Percentiles rank a stretch among this genome's conserved stretches.
phyloP scores from a whole-genome alignment of 2,888 invertebrate genomes.

The Pristionchus exspectatus region DNA sequence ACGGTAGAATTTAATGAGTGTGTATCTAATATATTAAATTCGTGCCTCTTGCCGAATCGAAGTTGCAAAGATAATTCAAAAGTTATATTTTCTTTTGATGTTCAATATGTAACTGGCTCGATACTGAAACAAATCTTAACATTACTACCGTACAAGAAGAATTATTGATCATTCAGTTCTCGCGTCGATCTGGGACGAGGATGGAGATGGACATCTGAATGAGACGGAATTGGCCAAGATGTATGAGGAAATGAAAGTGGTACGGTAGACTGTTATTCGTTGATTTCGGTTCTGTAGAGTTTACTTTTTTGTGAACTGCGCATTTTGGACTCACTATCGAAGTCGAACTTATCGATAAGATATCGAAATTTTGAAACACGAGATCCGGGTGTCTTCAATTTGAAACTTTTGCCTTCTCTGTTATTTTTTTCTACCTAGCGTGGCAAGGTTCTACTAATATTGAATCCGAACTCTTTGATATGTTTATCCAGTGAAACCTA shows the following conservation, averaged over 20 bases:
- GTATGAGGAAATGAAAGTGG: conserved; percentile 67
- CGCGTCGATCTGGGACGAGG: conserved; percentile 71
- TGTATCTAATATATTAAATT: background rate
- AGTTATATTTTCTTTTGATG: too few species aligned
- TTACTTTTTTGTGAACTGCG: too few species aligned
- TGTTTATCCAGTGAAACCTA: background rate
- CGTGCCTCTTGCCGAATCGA: background rate
- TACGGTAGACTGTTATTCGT: conserved; percentile 49
- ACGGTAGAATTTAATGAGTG: background rate
- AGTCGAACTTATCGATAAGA: background rate
- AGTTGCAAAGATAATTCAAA: background rate
- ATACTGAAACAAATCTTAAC: too few species aligned
- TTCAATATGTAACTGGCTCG: too few species aligned
- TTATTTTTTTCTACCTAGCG: too few species aligned
- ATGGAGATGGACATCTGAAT: conserved; percentile 66
- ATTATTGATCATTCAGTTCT: conserved; percentile 63
- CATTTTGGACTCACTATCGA: too few species aligned
- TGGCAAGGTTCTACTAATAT: too few species aligned
- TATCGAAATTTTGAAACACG: background rate
- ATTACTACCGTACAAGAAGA: too few species aligned
- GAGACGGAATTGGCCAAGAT: conserved; percentile 63
- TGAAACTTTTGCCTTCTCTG: background rate
- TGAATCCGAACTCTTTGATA: background rate
- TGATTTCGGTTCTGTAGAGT: background rate
- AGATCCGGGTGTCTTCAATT: background rate